phyloP scores from a whole-genome alignment of 1,140 invertebrate genomes.

The Neodiprion pinetum region DNA sequence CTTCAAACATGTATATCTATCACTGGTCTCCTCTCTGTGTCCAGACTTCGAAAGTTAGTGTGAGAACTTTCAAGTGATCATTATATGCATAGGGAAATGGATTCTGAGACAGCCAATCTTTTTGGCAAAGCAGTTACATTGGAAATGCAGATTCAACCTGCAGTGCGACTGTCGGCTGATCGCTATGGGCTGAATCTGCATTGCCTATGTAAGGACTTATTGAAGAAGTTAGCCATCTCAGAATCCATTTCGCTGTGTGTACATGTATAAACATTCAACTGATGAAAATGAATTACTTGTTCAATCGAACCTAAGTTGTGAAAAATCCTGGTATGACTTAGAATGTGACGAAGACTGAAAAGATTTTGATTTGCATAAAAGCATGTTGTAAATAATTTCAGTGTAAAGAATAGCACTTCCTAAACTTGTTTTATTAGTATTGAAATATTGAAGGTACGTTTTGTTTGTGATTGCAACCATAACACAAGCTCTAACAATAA shows the following conservation, averaged over 20 bases:
- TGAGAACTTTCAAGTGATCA: conserved; percentile 39
- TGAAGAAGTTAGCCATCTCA: too few relatives aligned
- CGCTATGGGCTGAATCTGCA: too few relatives aligned
- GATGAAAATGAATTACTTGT: not conserved
- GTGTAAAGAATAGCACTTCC: not conserved
- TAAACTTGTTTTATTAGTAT: not conserved
- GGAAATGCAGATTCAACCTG: too few relatives aligned
- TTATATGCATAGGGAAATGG: not conserved
- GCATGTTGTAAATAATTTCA: not conserved
- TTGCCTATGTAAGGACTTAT: too few relatives aligned
- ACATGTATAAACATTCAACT: not conserved
- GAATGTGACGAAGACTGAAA: not conserved
- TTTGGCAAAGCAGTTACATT: too few relatives aligned
- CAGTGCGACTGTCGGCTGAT: too few relatives aligned
- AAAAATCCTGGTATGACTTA: not conserved
- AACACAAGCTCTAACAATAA: not conserved
- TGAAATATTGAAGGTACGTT: not conserved
- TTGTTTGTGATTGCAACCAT: not conserved
- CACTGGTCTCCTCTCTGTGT: conserved; percentile 54
- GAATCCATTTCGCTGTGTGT: too few relatives aligned
- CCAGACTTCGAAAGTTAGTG: conserved; percentile 54
- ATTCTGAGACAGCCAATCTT: too few relatives aligned
- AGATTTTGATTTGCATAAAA: not conserved
- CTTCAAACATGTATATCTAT: not conserved
- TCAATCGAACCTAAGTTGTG: not conserved